Conservation (phyloP, 2,888 invertebrate species). For the Cephus pygmeus region DNA sequence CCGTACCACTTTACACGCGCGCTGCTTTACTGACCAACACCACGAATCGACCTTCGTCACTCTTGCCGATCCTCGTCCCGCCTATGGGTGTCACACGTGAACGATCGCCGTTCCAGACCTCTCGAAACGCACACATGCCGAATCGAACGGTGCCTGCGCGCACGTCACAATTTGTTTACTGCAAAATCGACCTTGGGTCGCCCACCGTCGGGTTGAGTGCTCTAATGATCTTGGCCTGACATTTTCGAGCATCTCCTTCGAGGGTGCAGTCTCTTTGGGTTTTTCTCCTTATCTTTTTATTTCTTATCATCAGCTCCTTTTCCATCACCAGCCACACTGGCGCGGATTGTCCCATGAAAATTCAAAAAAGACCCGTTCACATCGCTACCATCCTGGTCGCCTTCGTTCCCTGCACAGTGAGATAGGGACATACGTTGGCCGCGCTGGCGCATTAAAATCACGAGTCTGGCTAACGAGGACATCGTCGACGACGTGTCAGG, state of each 20-base stretch:
- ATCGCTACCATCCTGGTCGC: neutral
- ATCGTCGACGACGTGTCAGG: no score
- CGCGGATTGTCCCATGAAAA: neutral
- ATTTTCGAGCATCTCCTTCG: slow-evolving; percentile 21
- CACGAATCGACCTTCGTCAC: neutral
- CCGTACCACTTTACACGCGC: no score
- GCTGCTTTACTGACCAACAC: no score
- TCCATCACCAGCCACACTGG: neutral
- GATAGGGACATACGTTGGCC: neutral
- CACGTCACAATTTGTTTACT: slow-evolving; percentile 34
- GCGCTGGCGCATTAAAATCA: no score
- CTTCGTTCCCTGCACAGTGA: neutral
- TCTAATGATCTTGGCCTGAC: slow-evolving; percentile 42
- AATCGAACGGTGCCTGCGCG: neutral
- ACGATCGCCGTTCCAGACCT: no score
- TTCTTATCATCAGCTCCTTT: neutral
- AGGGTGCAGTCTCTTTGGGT: neutral
- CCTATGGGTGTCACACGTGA: neutral
- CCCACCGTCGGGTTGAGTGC: slow-evolving; percentile 36
- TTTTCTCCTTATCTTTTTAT: neutral
- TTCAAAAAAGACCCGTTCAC: neutral
- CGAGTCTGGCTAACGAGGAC: no score
- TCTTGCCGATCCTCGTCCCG: slow-evolving; percentile 10
- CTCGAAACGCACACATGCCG: no score
- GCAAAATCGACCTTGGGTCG: slow-evolving; percentile 35